These are phyloP conservation scores for Agrilus planipennis DNA, from an alignment of 1,140 invertebrate genomes.

Conservation along the genomic window DNA sequence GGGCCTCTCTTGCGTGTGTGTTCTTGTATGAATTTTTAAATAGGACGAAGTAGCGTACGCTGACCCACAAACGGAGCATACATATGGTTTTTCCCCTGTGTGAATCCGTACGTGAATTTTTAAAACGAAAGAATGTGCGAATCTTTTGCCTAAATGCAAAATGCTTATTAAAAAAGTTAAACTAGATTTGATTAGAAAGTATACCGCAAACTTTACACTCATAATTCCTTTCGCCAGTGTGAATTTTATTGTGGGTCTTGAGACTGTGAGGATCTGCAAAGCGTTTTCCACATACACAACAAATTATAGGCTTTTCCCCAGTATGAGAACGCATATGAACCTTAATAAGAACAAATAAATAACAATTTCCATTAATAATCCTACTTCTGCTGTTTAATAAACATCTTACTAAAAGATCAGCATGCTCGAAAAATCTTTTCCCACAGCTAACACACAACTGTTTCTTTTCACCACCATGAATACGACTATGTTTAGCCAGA, in stretches of 20 bases:
- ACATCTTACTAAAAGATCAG: constrained; percentile 19
- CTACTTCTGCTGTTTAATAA: not conserved
- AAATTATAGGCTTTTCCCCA: constrained; percentile 54
- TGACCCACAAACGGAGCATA: constrained; percentile 43
- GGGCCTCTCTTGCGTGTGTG: constrained; percentile 41
- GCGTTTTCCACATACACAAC: constrained; percentile 28
- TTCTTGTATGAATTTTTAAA: constrained; percentile 72
- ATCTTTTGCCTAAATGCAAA: constrained; percentile 18
- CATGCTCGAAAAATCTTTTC: constrained; percentile 26
- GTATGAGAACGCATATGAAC: constrained; percentile 55
- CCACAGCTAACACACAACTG: constrained; percentile 30
- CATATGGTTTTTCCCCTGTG: constrained; percentile 50
- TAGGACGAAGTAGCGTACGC: constrained; percentile 54
- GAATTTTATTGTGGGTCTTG: constrained; percentile 41
- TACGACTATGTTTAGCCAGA: constrained; percentile 29
- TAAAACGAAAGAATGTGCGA: constrained; percentile 25
- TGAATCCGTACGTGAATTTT: constrained; percentile 41
- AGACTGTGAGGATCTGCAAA: constrained; percentile 32
- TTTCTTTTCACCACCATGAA: constrained; percentile 30
- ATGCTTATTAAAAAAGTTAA: constrained; percentile 1
- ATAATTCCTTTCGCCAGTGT: constrained; percentile 60
- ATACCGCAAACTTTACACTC: constrained; percentile 51
- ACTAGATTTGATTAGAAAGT: constrained; percentile 2
- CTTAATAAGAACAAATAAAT: constrained; percentile 32
- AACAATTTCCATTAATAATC: not conserved